Evolutionary conservation across 64 coral and sea anemone species (phyloP), one percentile per base, ranked within the genome.

Genomic region (Pachyseris speciosa): DNA sequence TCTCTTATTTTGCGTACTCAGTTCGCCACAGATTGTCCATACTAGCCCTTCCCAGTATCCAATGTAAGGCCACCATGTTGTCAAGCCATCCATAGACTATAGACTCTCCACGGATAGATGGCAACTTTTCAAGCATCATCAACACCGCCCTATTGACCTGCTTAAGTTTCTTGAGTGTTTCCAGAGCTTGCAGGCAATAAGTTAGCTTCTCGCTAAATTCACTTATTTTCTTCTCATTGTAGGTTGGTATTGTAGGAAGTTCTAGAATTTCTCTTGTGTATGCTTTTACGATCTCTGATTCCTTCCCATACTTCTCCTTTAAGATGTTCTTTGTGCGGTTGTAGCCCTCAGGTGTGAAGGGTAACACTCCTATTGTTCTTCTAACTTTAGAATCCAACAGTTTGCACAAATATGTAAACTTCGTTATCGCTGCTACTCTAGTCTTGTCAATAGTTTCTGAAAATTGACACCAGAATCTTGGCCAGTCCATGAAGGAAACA

Each of bases 391-490:
- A 45, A 29, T 39, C 69, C 11, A 92, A 64, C 19, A 65, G 55
- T 29, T 72, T 57, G 5, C 44, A 36, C 59, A 87, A 55, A 45
- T 93, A 64, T 2, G 91, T 47, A 69, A 93, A 87, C 51, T 93
- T 93, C 2, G 48, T 92, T 24, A 92, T 41, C 34, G 28, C 38
- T 3, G 83, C 58, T 15, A 80, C 13, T 3, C 34, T 30, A 20
- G 73, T 37, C 33, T 85, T 78, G 43, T 87, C 72, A n/a, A n/a
- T n/a, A n/a, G n/a, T n/a, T n/a, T n/a, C n/a, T n/a, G n/a, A n/a
- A n/a, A n/a, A n/a, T n/a, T 88, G 74, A 19, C 86, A 76, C 72
- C 74, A 93, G 69, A 93, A 87, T 51, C 29, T 30, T 58, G 64
- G 84, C 84, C 84, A 94, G 34, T 86, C 72, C 68, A 87, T 61